phyloP scores from a whole-genome alignment of 2,113 vertebrate genomes.

The Hiodon tergisus region DNA sequence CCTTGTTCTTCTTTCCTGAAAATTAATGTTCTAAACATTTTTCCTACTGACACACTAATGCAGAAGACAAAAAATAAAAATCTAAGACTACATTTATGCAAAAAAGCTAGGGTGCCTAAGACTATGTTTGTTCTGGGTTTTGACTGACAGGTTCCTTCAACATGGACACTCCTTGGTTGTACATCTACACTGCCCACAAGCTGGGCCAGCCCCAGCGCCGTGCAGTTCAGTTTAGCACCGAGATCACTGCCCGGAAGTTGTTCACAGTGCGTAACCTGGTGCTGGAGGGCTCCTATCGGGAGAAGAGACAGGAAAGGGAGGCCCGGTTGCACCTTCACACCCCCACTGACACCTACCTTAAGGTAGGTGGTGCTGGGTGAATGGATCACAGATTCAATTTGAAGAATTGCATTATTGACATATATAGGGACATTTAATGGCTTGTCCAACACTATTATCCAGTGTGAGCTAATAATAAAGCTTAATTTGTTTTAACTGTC shows the following conservation, averaged over 20 bases:
- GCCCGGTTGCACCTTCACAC: slow-evolving; percentile 66
- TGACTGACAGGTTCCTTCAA: slow-evolving; percentile 63
- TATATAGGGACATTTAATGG: too few relatives aligned
- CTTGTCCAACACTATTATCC: too few relatives aligned
- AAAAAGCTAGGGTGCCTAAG: too few relatives aligned
- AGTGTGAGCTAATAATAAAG: too few relatives aligned
- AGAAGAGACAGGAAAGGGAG: slow-evolving; percentile 59
- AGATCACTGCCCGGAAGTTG: slow-evolving; percentile 69
- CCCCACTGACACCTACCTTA: slow-evolving; percentile 63
- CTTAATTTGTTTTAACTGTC: too few relatives aligned
- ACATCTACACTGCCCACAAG: slow-evolving; percentile 62
- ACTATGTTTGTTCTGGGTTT: neutral
- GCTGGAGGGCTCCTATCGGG: slow-evolving; percentile 62
- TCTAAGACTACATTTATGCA: too few relatives aligned
- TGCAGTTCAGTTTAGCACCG: slow-evolving; percentile 52
- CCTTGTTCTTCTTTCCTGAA: too few relatives aligned
- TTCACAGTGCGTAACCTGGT: slow-evolving; percentile 64
- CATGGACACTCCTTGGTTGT: slow-evolving; percentile 76
- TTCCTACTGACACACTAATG: too few relatives aligned
- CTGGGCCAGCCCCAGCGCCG: slow-evolving; percentile 62
- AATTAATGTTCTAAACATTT: too few relatives aligned
- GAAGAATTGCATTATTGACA: too few relatives aligned
- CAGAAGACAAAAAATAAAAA: too few relatives aligned
- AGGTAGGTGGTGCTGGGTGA: slow-evolving; percentile 42
- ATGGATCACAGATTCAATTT: too few relatives aligned